phyloP scores from a whole-genome alignment of 2,888 invertebrate genomes.

The Nycteola revayana region DNA sequence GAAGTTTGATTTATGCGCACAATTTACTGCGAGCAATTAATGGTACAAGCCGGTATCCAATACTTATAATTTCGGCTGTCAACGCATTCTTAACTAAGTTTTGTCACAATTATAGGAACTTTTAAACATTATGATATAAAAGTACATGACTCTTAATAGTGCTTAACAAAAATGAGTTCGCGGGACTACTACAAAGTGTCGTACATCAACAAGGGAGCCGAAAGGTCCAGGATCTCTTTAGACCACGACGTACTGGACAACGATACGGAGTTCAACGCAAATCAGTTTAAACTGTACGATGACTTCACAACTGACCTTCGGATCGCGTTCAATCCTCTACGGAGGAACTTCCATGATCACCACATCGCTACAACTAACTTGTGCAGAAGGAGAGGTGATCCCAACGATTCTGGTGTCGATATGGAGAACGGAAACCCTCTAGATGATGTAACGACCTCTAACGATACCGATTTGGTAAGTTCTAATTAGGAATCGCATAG shows the following conservation, averaged over 20 bases:
- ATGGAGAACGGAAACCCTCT: slow-evolving; percentile 72
- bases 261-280: slow-evolving; percentile 75
- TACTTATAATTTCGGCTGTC: slow-evolving; percentile 39
- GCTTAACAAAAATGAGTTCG: slow-evolving; percentile 58
- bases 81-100: slow-evolving; percentile 36
- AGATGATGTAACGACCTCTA: slow-evolving; percentile 56
- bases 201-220: slow-evolving; percentile 51
- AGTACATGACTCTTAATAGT: slow-evolving; percentile 17
- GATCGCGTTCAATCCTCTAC: slow-evolving; percentile 62
- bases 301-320: slow-evolving; percentile 73
- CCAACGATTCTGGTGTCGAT: slow-evolving; percentile 74
- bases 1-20: slow-evolving; percentile 18
- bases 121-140: slow-evolving; percentile 30
- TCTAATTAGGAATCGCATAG: slow-evolving; percentile 15
- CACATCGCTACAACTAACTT: slow-evolving; percentile 42
- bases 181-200: slow-evolving; percentile 71
- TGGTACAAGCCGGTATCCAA: slow-evolving; percentile 55
- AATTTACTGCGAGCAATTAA: slow-evolving; percentile 9
- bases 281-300: slow-evolving; percentile 75
- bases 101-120: slow-evolving; percentile 27
- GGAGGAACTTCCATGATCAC: slow-evolving; percentile 58
- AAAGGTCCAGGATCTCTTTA: slow-evolving; percentile 43
- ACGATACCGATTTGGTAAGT: slow-evolving; percentile 76
- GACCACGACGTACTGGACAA: slow-evolving; percentile 64
- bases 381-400: slow-evolving; percentile 52